Evolutionary conservation across 2,113 vertebrate species (phyloP), one percentile per base, ranked within the genome.

Genomic region (Protobothrops flavoviridis): DNA sequence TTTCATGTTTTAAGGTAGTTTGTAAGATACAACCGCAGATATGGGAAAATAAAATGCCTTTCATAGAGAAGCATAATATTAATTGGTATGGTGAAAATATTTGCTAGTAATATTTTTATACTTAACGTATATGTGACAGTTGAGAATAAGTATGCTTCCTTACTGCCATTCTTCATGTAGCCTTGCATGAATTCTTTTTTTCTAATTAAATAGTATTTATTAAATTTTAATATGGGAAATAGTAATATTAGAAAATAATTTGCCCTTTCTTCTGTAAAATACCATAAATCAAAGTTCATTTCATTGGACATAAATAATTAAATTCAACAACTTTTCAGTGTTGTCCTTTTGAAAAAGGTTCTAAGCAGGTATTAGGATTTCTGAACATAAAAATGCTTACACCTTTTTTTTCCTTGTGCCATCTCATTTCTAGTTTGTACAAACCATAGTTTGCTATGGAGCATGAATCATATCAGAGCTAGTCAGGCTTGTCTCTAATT

Each of bases 161-260:
- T 93, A 81, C 56, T 39, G 59, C n/a, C 64, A 0, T 59, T 88
- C 9, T 86, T 92, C 91, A 93, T 91, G 91, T 90, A 94, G 85
- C 64, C 43, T 33, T 87, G 55, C 48, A 86, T 0, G 0, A 48
- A 56, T 90, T 90, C 89, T 20, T 88, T 23, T 93, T 95, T 5
- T 90, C 26, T 90, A 57, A 95, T 94, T 94, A 87, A 15, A 29
- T 81, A 93, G n/a, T 64, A 88, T 92, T 95, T 91, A 89, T 91
- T 90, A 88, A 88, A 0, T 93, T 95, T 85, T 87, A 95, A 26
- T 90, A 69, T 61, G 93, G 52, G 85, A 88, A 91, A 59, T 92
- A 33, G 81, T 74, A 91, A 2, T 88, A 89, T 91, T 94, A 11
- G 39, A 91, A 53, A 85, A 85, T n/a, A 91, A 93, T 17, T 64